phyloP scores from a whole-genome alignment of 2,113 vertebrate species.

The Lepus europaeus region DNA sequence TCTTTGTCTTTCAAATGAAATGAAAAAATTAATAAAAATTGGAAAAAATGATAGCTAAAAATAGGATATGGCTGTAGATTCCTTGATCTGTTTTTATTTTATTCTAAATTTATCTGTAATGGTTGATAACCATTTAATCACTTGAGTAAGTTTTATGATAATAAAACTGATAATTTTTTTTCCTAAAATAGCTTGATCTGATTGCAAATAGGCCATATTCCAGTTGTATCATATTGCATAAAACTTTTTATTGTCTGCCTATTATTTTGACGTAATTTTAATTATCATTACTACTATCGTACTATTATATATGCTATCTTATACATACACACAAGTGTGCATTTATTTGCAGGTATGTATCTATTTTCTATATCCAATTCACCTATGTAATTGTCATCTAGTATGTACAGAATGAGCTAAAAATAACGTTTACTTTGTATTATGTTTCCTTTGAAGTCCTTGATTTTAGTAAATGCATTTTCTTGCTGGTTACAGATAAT shows the following conservation, averaged over 20 bases:
- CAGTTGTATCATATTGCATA: neutral
- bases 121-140: constrained; percentile 25
- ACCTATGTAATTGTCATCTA: no score
- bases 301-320: neutral
- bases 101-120: constrained; percentile 23
- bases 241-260: neutral
- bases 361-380: no score
- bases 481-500: neutral
- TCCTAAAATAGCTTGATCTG: constrained; percentile 2
- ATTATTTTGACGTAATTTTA: constrained; percentile 1
- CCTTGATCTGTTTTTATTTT: constrained; percentile 12
- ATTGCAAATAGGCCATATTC: neutral
- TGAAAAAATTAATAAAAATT: no score
- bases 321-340: neutral
- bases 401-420: no score
- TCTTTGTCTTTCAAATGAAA: no score
- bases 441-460: neutral
- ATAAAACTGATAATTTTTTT: neutral
- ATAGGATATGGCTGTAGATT: neutral
- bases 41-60: neutral
- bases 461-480: neutral
- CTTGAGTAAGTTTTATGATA: neutral
- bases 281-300: neutral
- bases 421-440: no score
- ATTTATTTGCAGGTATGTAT: neutral